These are phyloP conservation scores for Petrocephalus sullivani DNA, from an alignment of 2,797 vertebrate species.

Conservation along the genomic window DNA sequence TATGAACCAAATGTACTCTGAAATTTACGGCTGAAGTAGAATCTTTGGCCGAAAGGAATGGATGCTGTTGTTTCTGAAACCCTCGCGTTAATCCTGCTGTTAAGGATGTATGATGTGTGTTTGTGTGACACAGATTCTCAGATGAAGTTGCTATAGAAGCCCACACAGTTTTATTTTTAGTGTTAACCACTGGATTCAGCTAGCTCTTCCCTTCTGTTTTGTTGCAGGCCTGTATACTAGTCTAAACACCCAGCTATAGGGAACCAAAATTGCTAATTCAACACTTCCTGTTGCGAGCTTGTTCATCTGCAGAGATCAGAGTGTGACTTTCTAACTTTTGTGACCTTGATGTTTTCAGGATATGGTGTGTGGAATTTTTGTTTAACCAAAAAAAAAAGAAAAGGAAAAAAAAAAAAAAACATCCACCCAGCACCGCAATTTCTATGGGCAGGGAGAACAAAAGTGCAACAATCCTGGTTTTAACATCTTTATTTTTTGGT, in stretches of 20 bases:
- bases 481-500: slow-evolving; percentile 9
- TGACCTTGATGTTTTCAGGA: slow-evolving; percentile 1
- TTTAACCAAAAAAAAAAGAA: slow-evolving; percentile 21
- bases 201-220: slow-evolving; percentile 33
- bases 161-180: slow-evolving; percentile 33
- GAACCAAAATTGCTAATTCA: slow-evolving; percentile 4
- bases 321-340: not conserved
- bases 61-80: not conserved
- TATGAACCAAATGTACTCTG: not conserved
- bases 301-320: not conserved
- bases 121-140: not conserved
- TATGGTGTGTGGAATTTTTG: slow-evolving; percentile 22
- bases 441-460: slow-evolving; percentile 3
- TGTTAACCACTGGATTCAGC: slow-evolving; percentile 40
- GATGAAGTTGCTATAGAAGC: slow-evolving; percentile 6
- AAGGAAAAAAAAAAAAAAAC: slow-evolving; percentile 2
- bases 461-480: slow-evolving; percentile 6
- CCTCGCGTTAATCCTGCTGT: not conserved
- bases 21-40: not conserved
- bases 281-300: not conserved
- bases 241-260: not conserved
- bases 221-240: not conserved
- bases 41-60: not conserved
- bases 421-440: slow-evolving; percentile 14
- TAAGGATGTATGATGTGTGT: not conserved